Percentiles rank a stretch among this genome's conserved stretches.
Conservation (phyloP, 2,888 invertebrate genomes). For the Tipula helvola region DNA sequence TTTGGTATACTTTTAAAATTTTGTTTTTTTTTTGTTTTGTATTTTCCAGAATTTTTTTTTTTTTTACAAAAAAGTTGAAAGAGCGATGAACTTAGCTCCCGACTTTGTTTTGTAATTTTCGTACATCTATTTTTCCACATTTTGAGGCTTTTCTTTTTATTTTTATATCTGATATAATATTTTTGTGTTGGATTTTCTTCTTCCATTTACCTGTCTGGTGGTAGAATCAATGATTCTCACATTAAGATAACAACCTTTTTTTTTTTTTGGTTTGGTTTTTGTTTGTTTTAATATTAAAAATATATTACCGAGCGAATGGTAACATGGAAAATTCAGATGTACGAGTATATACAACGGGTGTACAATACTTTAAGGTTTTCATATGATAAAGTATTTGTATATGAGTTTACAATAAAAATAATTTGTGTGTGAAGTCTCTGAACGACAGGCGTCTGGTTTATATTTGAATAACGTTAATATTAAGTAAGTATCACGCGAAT, state of each 20-base stretch:
- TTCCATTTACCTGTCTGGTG: background rate
- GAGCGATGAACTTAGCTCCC: background rate
- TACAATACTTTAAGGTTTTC: background rate
- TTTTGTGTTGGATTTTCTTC: background rate
- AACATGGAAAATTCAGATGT: background rate
- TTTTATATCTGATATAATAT: background rate
- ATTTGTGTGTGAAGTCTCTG: too few relatives aligned
- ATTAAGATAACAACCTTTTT: background rate
- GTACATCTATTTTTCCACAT: background rate
- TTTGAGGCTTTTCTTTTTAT: background rate
- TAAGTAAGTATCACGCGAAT: too few relatives aligned
- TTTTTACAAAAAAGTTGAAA: background rate
- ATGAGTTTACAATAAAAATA: background rate
- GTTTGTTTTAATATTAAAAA: background rate
- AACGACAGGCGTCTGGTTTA: too few relatives aligned
- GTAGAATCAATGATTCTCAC: background rate
- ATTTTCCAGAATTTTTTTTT: background rate
- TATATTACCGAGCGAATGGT: background rate
- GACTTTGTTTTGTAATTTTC: background rate
- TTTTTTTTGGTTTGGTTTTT: background rate
- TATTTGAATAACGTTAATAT: too few relatives aligned
- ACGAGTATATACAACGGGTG: background rate
- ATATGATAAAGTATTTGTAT: background rate
- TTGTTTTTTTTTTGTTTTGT: background rate
- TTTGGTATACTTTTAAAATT: background rate